phyloP scores from a whole-genome alignment of 1,140 invertebrate genomes.

The Rhizoglyphus robini region DNA sequence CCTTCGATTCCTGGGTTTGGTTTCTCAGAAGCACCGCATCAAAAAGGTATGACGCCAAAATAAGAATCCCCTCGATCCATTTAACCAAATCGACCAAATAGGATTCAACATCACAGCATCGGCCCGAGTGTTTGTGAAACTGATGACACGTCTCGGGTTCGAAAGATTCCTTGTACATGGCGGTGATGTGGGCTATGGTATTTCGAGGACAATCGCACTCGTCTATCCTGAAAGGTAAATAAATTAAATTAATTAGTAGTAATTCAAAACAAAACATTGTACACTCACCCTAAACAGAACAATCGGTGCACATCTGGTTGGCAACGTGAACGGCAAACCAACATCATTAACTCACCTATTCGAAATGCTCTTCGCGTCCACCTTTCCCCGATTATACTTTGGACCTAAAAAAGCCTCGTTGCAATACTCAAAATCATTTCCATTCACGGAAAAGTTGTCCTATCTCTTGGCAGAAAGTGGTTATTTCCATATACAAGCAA shows the following conservation, averaged over 20 bases:
- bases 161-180: constrained; percentile 62
- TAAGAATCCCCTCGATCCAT: too few relatives aligned
- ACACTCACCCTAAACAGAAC: too few relatives aligned
- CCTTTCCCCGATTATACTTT: constrained; percentile 45
- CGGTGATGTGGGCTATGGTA: constrained; percentile 49
- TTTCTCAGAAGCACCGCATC: constrained; percentile 54
- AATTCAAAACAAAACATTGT: too few relatives aligned
- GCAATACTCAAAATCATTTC: constrained; percentile 41
- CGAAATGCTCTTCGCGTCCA: constrained; percentile 32
- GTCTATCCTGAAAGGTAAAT: constrained; percentile 17
- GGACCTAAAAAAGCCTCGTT: constrained; percentile 25
- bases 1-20: constrained; percentile 65
- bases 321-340: background rate
- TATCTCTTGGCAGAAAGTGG: constrained; percentile 52
- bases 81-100: too few relatives aligned
- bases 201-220: constrained; percentile 24
- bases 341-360: background rate
- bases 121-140: constrained; percentile 57
- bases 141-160: constrained; percentile 64
- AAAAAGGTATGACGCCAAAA: too few relatives aligned
- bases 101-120: constrained; percentile 43
- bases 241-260: background rate
- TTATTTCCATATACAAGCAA: constrained; percentile 62
- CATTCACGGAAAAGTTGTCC: constrained; percentile 27
- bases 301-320: background rate